A percentile compares a stretch with the other conserved stretches of the same genome.
These are phyloP conservation scores for Melanargia galathea DNA, from an alignment of 2,888 invertebrate genomes.

Conservation along the genomic window DNA sequence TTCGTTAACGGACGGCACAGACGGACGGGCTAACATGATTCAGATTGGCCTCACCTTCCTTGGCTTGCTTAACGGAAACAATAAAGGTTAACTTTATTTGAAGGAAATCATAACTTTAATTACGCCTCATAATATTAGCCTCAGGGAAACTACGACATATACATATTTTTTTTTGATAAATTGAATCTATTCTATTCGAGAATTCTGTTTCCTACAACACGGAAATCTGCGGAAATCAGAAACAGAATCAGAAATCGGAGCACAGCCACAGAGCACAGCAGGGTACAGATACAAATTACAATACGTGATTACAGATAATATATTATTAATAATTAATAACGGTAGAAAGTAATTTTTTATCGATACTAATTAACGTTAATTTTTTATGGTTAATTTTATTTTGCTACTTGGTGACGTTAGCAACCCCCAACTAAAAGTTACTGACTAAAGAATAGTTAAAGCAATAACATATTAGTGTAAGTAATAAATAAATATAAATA, in stretches of 20 bases:
- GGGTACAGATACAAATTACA: too few species aligned
- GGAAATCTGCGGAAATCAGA: conserved; percentile 55
- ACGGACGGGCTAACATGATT: conserved; percentile 51
- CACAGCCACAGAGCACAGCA: neutral
- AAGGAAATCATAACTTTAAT: conserved; percentile 40
- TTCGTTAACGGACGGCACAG: conserved; percentile 69
- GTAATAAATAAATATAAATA: too few species aligned
- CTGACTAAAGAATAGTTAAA: too few species aligned
- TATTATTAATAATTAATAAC: too few species aligned
- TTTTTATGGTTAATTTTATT: too few species aligned
- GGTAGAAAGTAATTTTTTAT: too few species aligned
- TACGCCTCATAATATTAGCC: conserved; percentile 31
- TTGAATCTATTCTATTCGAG: conserved; percentile 46
- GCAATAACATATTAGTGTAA: too few species aligned
- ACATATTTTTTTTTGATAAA: conserved; percentile 31
- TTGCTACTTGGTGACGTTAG: too few species aligned
- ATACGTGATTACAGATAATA: too few species aligned
- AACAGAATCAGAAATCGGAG: too few species aligned
- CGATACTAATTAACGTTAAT: too few species aligned
- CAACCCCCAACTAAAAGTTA: too few species aligned
- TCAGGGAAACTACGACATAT: conserved; percentile 24
- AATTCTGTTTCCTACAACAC: conserved; percentile 67
- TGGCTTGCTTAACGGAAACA: conserved; percentile 45
- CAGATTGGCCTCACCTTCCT: conserved; percentile 62
- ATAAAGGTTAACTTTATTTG: conserved; percentile 39